Base-by-base conservation (phyloP, 1,140 invertebrate genomes). In the Brachionus manjavacas region DNA sequence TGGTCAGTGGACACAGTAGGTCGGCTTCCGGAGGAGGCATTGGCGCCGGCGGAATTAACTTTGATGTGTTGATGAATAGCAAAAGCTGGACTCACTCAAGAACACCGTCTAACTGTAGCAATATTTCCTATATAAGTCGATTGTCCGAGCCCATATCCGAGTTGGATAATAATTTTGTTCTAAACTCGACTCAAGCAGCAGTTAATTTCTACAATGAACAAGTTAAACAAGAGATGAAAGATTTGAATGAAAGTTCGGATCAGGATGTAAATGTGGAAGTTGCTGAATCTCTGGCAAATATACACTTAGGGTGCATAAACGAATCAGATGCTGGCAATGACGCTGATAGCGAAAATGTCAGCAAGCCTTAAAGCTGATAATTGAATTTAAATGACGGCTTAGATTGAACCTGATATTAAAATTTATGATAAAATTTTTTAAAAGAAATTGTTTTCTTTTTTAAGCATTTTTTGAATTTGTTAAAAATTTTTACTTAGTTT, bases 101-200 rank as follows among this genome's bases (percentile, higher is more conserved):
- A 68, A 83, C 81, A 23, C 60, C 81, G 20, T 83, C 81, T n/a
- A 68, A 68, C 23, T 68, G 60, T 35, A 83, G 81, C 23, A 81
- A 81, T 64, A 64, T 81, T 25, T 81, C 79, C 9, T 81, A 64
- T 43, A 81, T 68, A n/a, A 81, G 79, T 35, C 79, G 79, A 1
- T 20, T 81, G n/a, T 81, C 79, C 14, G 79, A 68, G 31, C 79
- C 79, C 9, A 81, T 81, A 23, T 81, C 79, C 0, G 79, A 81
- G 43, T 4, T 68, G n/a, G 79, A 55, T 64, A 31, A 14, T 20
- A 81, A 25, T 64, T 52, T 80, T 23, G 35, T 20, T 41, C 14
- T 31, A 2, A 80, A 64, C 31, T 64, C 49, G 8, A 46, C 79
- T 31, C 35, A 60, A 20, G 64, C 52, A 23, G 79, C 79, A 23